Evolutionary conservation across 2,888 invertebrate genomes (phyloP).

Genomic region (Stomorhina lunata): DNA sequence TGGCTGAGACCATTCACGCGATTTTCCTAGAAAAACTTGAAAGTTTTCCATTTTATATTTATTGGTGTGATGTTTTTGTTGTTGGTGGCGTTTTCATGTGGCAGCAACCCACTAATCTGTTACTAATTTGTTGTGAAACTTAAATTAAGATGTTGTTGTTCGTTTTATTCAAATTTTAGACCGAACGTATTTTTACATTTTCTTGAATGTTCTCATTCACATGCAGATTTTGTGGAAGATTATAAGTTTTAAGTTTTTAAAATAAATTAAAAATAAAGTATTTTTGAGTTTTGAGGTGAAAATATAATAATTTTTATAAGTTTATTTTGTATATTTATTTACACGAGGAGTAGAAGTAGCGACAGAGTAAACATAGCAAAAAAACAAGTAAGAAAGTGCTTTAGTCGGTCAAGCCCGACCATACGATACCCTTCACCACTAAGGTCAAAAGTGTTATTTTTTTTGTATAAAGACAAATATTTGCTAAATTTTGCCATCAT

Average conservation of each 20-base stretch:
- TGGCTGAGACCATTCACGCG: slow-evolving; percentile 52
- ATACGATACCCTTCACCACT: no score
- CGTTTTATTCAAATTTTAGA: slow-evolving; percentile 60
- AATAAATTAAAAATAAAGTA: slow-evolving; percentile 10
- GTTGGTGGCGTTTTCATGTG: slow-evolving; percentile 1
- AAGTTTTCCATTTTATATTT: neutral
- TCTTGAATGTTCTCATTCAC: neutral
- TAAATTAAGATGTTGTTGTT: slow-evolving; percentile 67
- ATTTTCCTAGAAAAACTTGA: slow-evolving; percentile 33
- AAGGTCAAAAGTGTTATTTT: no score
- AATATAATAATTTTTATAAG: no score
- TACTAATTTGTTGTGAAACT: slow-evolving; percentile 71
- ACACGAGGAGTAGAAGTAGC: no score
- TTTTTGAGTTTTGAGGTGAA: neutral
- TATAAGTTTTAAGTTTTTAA: neutral
- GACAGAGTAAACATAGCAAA: no score
- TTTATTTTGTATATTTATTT: no score
- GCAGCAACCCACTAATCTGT: slow-evolving; percentile 72
- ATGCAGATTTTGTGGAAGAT: neutral
- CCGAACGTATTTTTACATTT: slow-evolving; percentile 23
- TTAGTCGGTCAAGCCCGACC: no score
- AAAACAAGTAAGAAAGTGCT: no score
- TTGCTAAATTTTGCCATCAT: no score
- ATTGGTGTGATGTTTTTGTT: neutral
- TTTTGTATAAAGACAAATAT: no score